A percentile compares a stretch with the other conserved stretches of the same genome.
Evolutionary conservation across 2,113 vertebrate species (phyloP).

Genomic region (Xiphophorus hellerii): DNA sequence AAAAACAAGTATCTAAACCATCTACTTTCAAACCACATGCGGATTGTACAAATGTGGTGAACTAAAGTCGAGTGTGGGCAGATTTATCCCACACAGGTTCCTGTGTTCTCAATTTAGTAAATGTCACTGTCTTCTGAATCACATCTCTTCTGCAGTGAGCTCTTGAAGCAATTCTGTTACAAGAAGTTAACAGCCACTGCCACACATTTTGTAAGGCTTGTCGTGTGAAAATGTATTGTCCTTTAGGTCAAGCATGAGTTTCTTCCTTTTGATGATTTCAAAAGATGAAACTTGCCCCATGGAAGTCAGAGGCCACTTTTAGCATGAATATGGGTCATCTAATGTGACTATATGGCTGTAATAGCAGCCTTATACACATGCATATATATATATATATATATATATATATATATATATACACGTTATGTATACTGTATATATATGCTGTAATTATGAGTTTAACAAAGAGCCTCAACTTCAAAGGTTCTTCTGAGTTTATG

Average conservation of each 20-base stretch:
- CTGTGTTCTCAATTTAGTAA: background rate
- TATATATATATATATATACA: too few species aligned
- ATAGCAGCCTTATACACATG: background rate
- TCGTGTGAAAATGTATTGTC: constrained; percentile 51
- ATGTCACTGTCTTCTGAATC: constrained; percentile 6
- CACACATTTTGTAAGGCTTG: constrained; percentile 10
- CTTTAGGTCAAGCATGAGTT: constrained; percentile 39
- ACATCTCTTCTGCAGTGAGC: constrained; percentile 14
- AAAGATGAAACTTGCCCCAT: constrained; percentile 24
- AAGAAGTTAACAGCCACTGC: constrained; percentile 16
- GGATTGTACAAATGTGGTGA: background rate
- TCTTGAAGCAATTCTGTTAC: constrained; percentile 23
- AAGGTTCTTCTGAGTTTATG: background rate
- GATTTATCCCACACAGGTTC: background rate
- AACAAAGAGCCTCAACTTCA: too few species aligned
- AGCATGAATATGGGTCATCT: background rate
- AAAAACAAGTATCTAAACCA: background rate
- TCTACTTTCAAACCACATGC: background rate
- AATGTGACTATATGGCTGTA: background rate
- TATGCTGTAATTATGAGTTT: too few species aligned
- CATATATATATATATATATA: too few species aligned
- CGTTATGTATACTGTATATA: too few species aligned
- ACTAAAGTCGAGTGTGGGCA: background rate
- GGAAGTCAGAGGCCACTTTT: constrained; percentile 36
- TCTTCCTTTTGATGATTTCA: constrained; percentile 14